Evolutionary conservation across 2,113 vertebrate species (phyloP).

Genomic region (Odobenus rosmarus): DNA sequence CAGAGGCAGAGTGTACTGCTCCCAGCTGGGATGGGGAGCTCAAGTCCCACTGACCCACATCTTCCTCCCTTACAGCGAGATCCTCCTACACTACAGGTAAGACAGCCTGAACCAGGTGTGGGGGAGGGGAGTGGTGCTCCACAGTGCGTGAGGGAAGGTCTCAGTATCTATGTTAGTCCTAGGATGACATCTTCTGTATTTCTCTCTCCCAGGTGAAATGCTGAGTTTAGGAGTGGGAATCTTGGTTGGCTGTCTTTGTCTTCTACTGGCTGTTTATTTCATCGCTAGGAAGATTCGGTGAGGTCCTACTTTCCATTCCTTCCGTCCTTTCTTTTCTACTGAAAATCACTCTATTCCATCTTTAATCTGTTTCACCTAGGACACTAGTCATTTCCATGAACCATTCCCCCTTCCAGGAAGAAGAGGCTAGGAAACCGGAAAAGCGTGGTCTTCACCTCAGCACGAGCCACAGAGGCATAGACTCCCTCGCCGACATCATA

Average conservation of each 20-base stretch:
- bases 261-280: conserved; percentile 74
- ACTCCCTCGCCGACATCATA: accelerated
- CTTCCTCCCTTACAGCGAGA: conserved; percentile 60
- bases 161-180: neutral
- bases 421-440: conserved; percentile 69
- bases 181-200: neutral
- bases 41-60: conserved; percentile 7
- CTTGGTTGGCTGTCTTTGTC: conserved; percentile 67
- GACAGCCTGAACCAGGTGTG: neutral
- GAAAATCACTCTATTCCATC: neutral
- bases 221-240: conserved; percentile 79
- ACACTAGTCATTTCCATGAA: neutral
- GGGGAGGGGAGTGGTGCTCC: accelerated
- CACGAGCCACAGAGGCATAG: neutral
- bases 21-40: neutral
- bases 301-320: conserved; percentile 13
- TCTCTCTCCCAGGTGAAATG: conserved; percentile 76
- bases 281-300: conserved; percentile 80
- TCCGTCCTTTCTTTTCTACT: neutral
- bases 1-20: neutral
- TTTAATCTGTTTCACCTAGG: neutral
- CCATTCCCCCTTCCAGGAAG: conserved; percentile 55
- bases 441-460: conserved; percentile 80
- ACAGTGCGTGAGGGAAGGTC: neutral
- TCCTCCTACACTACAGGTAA: conserved; percentile 73